Percentiles rank a stretch among this genome's conserved stretches.
phyloP scores from a whole-genome alignment of 1,140 invertebrate species.

The Gonatopus flavifemur region DNA sequence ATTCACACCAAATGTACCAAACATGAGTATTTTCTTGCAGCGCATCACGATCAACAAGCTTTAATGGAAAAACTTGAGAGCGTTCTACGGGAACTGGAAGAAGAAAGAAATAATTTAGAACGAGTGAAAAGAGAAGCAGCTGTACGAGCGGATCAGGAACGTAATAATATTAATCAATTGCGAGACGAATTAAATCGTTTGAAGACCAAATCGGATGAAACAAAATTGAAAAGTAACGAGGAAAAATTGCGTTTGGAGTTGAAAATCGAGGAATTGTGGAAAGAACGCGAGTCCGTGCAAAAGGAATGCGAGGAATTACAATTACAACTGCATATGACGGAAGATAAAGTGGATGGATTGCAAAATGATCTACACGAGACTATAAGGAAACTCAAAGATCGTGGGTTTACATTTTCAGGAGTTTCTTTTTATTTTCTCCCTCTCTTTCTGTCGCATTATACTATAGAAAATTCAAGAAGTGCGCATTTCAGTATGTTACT shows the following conservation, averaged over 20 bases:
- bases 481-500: too few species aligned
- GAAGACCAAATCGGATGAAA: conserved; percentile 70
- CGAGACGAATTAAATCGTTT: conserved; percentile 73
- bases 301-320: conserved; percentile 75
- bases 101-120: conserved; percentile 70
- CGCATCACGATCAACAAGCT: conserved; percentile 84
- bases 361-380: conserved; percentile 77
- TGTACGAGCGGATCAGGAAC: conserved; percentile 71
- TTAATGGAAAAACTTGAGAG: conserved; percentile 74
- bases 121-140: conserved; percentile 68
- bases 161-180: conserved; percentile 68
- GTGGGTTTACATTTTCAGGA: conserved; percentile 52
- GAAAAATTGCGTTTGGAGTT: conserved; percentile 70
- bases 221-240: conserved; percentile 69
- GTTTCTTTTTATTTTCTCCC: background rate
- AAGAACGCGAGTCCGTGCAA: conserved; percentile 70
- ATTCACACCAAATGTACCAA: conserved; percentile 1
- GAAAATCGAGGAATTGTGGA: conserved; percentile 69
- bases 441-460: too few species aligned
- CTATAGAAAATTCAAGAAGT: too few species aligned
- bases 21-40: conserved; percentile 46
- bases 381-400: conserved; percentile 74
- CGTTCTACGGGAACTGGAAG: conserved; percentile 69
- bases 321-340: conserved; percentile 73
- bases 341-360: conserved; percentile 75